A percentile compares a stretch with the other conserved stretches of the same genome.
phyloP scores from a whole-genome alignment of 2,797 vertebrate species.

The Moxostoma hubbsi region DNA sequence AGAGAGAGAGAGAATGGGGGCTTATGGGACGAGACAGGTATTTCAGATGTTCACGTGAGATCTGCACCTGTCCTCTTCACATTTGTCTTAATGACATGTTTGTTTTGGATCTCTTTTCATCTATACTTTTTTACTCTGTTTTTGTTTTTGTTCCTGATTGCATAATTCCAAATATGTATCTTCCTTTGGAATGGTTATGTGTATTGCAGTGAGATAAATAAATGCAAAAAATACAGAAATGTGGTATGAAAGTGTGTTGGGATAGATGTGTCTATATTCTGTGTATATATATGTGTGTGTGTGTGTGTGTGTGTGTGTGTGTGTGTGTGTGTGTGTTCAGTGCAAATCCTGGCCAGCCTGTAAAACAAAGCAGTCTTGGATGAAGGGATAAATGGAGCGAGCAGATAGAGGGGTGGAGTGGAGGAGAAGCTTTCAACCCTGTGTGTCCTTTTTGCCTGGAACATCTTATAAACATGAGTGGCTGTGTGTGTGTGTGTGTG shows the following conservation, averaged over 20 bases:
- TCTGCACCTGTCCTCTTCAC: conserved; percentile 17
- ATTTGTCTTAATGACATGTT: neutral
- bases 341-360: conserved; percentile 70
- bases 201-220: neutral
- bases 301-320: too few species aligned
- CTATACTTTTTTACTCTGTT: too few species aligned
- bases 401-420: conserved; percentile 45
- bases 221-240: neutral
- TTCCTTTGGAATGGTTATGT: neutral
- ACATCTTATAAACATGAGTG: conserved; percentile 40
- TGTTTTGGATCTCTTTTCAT: neutral
- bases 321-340: conserved; percentile 22
- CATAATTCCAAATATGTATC: neutral
- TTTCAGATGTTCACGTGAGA: conserved; percentile 8
- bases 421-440: conserved; percentile 35
- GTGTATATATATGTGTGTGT: too few species aligned
- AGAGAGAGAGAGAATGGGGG: conserved; percentile 6
- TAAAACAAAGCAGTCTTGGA: conserved; percentile 64
- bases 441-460: conserved; percentile 28
- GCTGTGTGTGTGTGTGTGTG: conserved; percentile 28
- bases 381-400: conserved; percentile 57
- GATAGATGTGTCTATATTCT: too few species aligned
- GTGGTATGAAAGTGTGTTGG: too few species aligned
- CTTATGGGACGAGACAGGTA: conserved; percentile 5
- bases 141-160: neutral